A percentile compares a stretch with the other conserved stretches of the same genome.
phyloP scores from a whole-genome alignment of 2,113 vertebrate species.

The Brachypteracias leptosomus region DNA sequence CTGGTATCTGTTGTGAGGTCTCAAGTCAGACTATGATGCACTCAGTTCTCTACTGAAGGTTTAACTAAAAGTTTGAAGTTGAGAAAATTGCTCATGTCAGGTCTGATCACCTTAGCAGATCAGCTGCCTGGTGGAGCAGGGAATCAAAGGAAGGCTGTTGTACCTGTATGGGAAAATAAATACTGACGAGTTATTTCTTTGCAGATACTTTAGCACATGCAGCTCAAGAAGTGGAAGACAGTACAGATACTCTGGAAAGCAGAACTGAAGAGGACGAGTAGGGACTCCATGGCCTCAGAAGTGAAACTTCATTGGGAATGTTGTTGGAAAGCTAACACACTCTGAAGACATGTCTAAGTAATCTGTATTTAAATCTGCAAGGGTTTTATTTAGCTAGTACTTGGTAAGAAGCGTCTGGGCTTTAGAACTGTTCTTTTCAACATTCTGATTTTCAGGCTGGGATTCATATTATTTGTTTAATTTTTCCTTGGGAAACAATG shows the following conservation, averaged over 20 bases:
- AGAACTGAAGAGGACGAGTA: conserved; percentile 65
- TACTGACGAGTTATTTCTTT: conserved; percentile 10
- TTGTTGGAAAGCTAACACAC: conserved; percentile 54
- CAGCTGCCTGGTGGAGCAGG: not conserved
- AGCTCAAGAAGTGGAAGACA: conserved; percentile 48
- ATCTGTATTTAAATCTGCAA: conserved; percentile 61
- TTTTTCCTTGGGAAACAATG: conserved; percentile 48
- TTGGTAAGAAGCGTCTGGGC: conserved; percentile 56
- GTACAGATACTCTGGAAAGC: conserved; percentile 44
- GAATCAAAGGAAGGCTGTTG: not conserved
- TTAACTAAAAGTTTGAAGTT: not conserved
- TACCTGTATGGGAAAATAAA: not conserved
- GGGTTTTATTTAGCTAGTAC: conserved; percentile 64
- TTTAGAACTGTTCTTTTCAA: conserved; percentile 72
- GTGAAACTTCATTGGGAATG: conserved; percentile 42
- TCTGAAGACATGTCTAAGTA: conserved; percentile 64
- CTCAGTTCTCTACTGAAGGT: not conserved
- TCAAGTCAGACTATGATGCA: not conserved
- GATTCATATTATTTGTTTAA: conserved; percentile 45
- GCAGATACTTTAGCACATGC: conserved; percentile 47
- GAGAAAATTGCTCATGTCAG: not conserved
- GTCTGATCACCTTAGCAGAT: not conserved
- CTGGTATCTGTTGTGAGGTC: not conserved
- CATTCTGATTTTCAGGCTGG: conserved; percentile 67
- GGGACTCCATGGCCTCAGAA: not conserved